Percentiles rank a stretch among this genome's conserved stretches.
These are phyloP conservation scores for Antechinus flavipes DNA, from an alignment of 2,113 vertebrate species.

Conservation along the genomic window DNA sequence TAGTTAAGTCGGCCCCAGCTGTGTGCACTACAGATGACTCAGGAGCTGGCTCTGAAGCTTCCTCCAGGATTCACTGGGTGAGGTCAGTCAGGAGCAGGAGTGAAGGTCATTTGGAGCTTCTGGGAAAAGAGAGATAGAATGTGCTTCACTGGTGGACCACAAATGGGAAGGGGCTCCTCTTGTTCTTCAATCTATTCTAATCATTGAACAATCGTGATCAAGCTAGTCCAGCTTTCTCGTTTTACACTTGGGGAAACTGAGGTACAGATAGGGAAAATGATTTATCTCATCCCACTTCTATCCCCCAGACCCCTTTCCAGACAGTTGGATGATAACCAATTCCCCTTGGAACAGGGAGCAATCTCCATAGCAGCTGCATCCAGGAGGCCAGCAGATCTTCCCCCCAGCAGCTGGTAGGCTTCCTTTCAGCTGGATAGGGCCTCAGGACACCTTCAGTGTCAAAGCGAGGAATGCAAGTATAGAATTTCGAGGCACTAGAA, in stretches of 20 bases:
- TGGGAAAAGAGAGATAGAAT: neutral
- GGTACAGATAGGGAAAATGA: neutral
- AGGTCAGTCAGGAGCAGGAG: neutral
- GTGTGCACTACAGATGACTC: neutral
- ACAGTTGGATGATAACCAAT: constrained; percentile 53
- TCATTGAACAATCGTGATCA: neutral
- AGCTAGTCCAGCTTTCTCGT: neutral
- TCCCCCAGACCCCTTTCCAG: neutral
- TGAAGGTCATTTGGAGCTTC: accelerated
- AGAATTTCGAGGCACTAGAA: constrained; percentile 15
- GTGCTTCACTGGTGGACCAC: neutral
- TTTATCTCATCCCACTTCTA: neutral
- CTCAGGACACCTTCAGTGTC: neutral
- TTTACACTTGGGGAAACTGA: neutral
- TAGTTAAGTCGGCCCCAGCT: neutral
- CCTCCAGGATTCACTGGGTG: neutral
- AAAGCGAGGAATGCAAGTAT: neutral
- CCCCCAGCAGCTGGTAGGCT: constrained; percentile 19
- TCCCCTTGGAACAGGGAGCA: constrained; percentile 30
- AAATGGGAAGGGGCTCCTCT: neutral
- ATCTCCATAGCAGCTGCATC: constrained; percentile 61
- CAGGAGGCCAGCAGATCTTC: constrained; percentile 50
- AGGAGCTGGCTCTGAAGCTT: neutral
- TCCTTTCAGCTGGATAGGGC: neutral
- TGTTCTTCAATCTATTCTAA: neutral